Percentiles rank a stretch among this genome's conserved stretches.
Evolutionary conservation across 35 echinoderm and acorn worm species (phyloP).

Genomic region (Lytechinus pictus): DNA sequence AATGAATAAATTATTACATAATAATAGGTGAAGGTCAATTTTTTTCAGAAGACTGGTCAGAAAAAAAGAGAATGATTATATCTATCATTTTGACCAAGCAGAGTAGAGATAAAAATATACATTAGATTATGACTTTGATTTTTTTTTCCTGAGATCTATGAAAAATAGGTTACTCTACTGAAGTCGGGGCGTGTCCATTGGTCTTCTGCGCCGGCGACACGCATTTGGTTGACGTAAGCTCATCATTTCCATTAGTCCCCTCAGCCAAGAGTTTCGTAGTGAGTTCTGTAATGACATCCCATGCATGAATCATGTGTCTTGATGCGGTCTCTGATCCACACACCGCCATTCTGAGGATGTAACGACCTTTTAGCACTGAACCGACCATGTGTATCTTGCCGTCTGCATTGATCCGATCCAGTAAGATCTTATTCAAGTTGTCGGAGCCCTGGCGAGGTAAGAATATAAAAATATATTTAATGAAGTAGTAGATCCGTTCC

Average conservation of each 20-base stretch:
- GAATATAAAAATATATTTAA: too few species aligned
- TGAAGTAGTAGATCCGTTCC: too few species aligned
- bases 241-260: not conserved
- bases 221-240: not conserved
- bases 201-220: not conserved
- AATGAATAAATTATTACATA: too few species aligned
- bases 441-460: constrained; percentile 66
- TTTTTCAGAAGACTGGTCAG: not conserved
- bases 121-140: not conserved
- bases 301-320: constrained; percentile 77
- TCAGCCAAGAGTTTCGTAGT: constrained; percentile 38
- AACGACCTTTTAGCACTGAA: constrained; percentile 67
- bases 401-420: constrained; percentile 73
- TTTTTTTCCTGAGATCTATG: not conserved
- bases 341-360: constrained; percentile 77
- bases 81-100: too few species aligned
- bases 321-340: constrained; percentile 74
- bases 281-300: constrained; percentile 71
- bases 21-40: not conserved
- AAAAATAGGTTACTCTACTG: not conserved
- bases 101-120: not conserved
- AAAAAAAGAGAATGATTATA: not conserved
- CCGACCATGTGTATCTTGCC: constrained; percentile 89
- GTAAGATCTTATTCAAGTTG: constrained; percentile 63
- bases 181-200: not conserved